Percentiles rank a stretch among this genome's conserved stretches.
Conservation (phyloP, 2,888 invertebrate species). For the Ceriagrion tenellum region DNA sequence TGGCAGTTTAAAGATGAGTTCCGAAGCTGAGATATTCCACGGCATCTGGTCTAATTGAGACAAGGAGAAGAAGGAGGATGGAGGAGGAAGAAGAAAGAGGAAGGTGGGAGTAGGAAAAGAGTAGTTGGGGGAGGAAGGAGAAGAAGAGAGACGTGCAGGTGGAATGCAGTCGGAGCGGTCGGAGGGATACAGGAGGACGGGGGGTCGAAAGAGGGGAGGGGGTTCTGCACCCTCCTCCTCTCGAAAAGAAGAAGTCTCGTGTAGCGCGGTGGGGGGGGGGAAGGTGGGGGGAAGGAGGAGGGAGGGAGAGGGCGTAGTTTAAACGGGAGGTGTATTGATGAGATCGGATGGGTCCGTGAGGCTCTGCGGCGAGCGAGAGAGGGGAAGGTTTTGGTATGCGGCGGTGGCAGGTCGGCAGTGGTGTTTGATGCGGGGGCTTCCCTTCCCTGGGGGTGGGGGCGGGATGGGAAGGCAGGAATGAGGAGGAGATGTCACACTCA, state of each 20-base stretch:
- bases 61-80: no score
- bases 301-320: neutral
- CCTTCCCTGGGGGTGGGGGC: no score
- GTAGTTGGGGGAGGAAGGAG: neutral
- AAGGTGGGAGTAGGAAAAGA: neutral
- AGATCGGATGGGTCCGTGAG: constrained; percentile 4
- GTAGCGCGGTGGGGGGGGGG: neutral
- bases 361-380: neutral
- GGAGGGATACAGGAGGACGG: neutral
- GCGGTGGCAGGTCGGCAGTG: neutral
- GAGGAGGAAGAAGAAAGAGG: no score
- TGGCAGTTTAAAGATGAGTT: no score
- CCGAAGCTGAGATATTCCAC: no score
- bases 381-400: constrained; percentile 30
- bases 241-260: neutral
- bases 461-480: neutral
- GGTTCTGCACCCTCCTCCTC: neutral
- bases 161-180: neutral
- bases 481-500: constrained; percentile 57
- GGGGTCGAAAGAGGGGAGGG: neutral
- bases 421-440: neutral
- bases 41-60: no score
- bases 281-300: no score
- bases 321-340: constrained; percentile 47
- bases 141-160: neutral